phyloP scores from a whole-genome alignment of 2,888 invertebrate genomes.

The Campoplex nolae region DNA sequence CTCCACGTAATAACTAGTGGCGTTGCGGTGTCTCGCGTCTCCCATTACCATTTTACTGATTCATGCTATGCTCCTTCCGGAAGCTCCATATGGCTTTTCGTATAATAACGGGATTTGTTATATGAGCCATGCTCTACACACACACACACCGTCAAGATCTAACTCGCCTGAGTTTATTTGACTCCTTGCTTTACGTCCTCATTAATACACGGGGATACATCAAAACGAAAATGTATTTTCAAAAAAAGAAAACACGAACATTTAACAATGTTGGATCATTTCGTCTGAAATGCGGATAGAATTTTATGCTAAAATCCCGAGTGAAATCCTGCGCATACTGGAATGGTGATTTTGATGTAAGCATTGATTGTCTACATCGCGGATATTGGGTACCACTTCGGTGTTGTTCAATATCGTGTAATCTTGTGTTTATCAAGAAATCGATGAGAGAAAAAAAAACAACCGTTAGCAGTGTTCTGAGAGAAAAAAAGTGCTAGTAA shows the following conservation, averaged over 20 bases:
- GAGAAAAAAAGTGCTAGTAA: not conserved
- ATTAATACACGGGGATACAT: not conserved
- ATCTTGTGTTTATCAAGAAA: not conserved
- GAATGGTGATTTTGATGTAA: not conserved
- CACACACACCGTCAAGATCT: not conserved
- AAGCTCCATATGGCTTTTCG: conserved; percentile 44
- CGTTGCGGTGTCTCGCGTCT: conserved; percentile 61
- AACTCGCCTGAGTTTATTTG: conserved; percentile 18
- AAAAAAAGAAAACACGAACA: not conserved
- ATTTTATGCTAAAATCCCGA: not conserved
- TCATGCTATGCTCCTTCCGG: conserved; percentile 20
- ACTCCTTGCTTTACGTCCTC: not conserved
- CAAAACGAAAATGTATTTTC: not conserved
- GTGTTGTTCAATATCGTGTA: not conserved
- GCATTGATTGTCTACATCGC: not conserved
- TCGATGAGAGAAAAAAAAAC: not conserved
- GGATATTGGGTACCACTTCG: not conserved
- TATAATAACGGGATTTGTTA: conserved; percentile 32
- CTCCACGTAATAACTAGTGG: conserved; percentile 23
- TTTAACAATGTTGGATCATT: not conserved
- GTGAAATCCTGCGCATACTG: not conserved
- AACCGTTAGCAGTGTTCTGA: not conserved
- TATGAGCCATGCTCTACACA: not conserved
- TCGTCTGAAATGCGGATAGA: not conserved
- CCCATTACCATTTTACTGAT: conserved; percentile 71